Base-by-base conservation (phyloP, 2,797 vertebrate species). In the Tragelaphus eurycerus region DNA sequence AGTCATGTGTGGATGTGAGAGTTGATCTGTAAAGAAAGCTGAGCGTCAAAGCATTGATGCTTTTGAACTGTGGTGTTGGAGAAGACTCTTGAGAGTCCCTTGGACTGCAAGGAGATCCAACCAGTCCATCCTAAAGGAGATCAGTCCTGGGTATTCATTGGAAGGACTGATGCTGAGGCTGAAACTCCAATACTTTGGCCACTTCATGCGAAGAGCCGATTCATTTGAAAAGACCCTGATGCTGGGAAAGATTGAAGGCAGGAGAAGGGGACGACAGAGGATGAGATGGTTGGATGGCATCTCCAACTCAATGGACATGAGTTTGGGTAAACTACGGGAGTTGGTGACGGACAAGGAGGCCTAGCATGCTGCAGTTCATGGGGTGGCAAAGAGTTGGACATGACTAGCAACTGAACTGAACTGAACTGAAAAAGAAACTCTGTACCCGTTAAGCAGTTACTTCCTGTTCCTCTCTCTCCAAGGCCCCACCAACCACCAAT, bases 281-380 rank as follows among this genome's bases (percentile, higher is more conserved):
- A 21, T 71, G 64, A 71, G 19, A 38, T 71, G n/a, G 19, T 71
- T 21, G 9, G 4, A 71, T 38, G 64, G 17, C 64, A 71, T 21
- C 64, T 38, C 64, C 9, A 1, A 71, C n/a, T 38, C n/a, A 71
- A 71, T 71, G 19, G n/a, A 21, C n/a, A 23, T 38, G 34, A 38
- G 19, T 71, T 12, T 38, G 64, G 64, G 64, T 71, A 71, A 71
- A 71, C 64, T 38, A 11, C n/a, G 0, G 19, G 64, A 71, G 17
- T 12, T 71, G 64, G n/a, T 38, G 64, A 38, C 38, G n/a, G 64
- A 71, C n/a, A 38, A 34, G n/a, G 34, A 3, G 10, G 64, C n/a
- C 1, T 71, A 23, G n/a, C 0, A 0, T 38, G n/a, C 64, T 71
- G 19, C 10, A 21, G 19, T 71, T 21, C 64, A 13, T 38, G 64